phyloP scores from a whole-genome alignment of 2,113 vertebrate genomes.

The Erinaceus europaeus region DNA sequence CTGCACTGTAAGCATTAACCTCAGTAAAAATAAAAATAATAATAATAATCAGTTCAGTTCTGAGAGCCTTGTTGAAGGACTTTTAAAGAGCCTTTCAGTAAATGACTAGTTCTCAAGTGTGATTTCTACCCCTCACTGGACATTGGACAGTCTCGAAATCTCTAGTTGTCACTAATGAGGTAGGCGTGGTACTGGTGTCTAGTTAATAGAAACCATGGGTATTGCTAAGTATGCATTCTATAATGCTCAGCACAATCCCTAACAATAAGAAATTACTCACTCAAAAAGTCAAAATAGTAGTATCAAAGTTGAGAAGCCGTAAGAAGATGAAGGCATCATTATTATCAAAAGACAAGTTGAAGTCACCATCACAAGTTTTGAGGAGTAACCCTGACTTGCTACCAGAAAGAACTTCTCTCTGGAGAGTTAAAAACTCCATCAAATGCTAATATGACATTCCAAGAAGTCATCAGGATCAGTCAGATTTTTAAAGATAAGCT shows the following conservation, averaged over 20 bases:
- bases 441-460: neutral
- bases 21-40: too few relatives aligned
- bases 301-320: neutral
- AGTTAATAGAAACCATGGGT: neutral
- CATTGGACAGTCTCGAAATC: neutral
- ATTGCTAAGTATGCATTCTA: neutral
- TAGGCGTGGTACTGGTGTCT: neutral
- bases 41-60: neutral
- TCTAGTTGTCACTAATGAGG: neutral
- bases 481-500: constrained; percentile 18
- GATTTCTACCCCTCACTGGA: neutral
- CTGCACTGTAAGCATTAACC: too few relatives aligned
- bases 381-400: neutral
- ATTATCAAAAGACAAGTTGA: neutral
- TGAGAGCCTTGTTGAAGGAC: neutral
- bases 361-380: neutral
- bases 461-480: neutral
- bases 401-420: constrained; percentile 20
- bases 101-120: neutral
- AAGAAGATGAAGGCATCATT: neutral
- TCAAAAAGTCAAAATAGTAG: neutral
- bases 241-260: neutral
- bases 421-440: neutral
- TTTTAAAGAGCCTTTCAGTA: neutral
- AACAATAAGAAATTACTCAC: neutral